Evolutionary conservation across 1,140 invertebrate species (phyloP), one percentile per base, ranked within the genome.

Genomic region (Philopotamus ludificatus): DNA sequence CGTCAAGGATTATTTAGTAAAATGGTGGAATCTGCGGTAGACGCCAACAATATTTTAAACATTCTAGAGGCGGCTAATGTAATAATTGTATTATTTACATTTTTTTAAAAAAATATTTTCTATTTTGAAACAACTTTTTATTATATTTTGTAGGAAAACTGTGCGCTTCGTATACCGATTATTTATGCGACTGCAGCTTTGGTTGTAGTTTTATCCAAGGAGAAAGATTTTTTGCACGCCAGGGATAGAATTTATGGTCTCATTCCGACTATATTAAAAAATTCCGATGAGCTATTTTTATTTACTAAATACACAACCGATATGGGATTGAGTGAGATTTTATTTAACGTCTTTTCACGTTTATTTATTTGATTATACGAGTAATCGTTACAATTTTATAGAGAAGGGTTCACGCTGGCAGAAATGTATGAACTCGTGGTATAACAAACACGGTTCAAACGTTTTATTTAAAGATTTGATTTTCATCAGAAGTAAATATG

Each of bases 361-460:
- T 53, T 53, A 47, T 25, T 26, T 3, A n/a, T 16, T 55, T 34
- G 10, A 28, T 2, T 16, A 39, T 39, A 23, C 15, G n/a, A 26
- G 7, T 60, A 26, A 4, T 26, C 47, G 16, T 18, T 57, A 57
- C 42, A n/a, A 16, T 57, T 39, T 18, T 3, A 57, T 47, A 60
- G 57, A 25, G 28, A 60, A 47, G 23, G 57, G 57, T 42, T 26
- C 57, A 12, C 12, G 22, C n/a, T 60, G 57, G 57, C 57, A 60
- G 47, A 60, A 45, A 47, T 47, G 42, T 16, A 60, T 60, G n/a
- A 60, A 45, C n/a, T 20, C 21, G 25, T 60, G 57, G 57, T 60
- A 60, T 44, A 28, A 15, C 16, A 34, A 26, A 25, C 41, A 42
- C 15, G 21, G 12, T 15, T 60, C 16, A 15, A 16, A 60, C n/a